Evolutionary conservation across 1,140 invertebrate species (phyloP).

Genomic region (Mesaphorura yosii): DNA sequence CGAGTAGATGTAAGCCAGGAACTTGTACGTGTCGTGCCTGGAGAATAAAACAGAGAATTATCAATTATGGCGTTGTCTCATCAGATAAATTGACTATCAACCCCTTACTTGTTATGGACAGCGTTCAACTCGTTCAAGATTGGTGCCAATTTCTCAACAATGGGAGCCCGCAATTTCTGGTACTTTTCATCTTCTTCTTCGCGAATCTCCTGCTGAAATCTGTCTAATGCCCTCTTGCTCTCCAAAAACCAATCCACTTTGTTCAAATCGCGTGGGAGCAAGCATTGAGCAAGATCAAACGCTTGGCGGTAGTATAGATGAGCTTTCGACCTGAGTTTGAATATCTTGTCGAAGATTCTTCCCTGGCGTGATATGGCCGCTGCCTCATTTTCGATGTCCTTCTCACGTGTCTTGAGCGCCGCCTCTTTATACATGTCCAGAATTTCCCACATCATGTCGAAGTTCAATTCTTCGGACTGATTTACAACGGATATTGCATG

Average conservation of each 20-base stretch:
- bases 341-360: slow-evolving; percentile 5
- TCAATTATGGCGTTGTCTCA: neutral
- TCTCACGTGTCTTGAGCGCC: neutral
- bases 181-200: slow-evolving; percentile 2
- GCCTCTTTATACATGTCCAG: slow-evolving; percentile 8
- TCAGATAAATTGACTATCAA: slow-evolving; percentile 2
- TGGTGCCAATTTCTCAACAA: slow-evolving; percentile 1
- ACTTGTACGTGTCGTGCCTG: neutral
- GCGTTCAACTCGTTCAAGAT: neutral
- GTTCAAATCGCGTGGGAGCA: slow-evolving; percentile 2
- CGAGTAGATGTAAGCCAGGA: slow-evolving; percentile 2
- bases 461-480: slow-evolving; percentile 4
- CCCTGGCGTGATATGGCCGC: neutral
- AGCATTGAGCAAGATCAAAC: slow-evolving; percentile 6
- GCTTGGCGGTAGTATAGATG: slow-evolving; percentile 9
- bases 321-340: slow-evolving; percentile 1
- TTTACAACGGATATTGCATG: too few relatives aligned
- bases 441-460: slow-evolving; percentile 9
- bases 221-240: neutral
- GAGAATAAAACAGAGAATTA: neutral
- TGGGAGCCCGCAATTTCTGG: slow-evolving; percentile 2
- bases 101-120: neutral
- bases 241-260: slow-evolving; percentile 4
- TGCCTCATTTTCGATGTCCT: slow-evolving; percentile 13
- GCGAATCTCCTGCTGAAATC: neutral